Conservation (phyloP, 1,140 invertebrate genomes). For the Macrobrachium rosenbergii region DNA sequence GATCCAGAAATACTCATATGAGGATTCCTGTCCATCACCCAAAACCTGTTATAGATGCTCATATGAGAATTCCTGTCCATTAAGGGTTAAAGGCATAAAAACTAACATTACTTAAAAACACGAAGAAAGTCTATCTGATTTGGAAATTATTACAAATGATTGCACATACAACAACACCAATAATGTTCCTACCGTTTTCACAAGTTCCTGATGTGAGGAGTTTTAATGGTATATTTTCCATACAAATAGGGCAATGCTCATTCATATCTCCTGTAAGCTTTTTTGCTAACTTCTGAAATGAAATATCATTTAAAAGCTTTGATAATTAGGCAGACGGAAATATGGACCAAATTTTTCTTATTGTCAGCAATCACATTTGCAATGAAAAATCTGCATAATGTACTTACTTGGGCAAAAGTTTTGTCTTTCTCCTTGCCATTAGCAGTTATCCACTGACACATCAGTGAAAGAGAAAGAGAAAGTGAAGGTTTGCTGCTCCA, state of each 20-base stretch:
- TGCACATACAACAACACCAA: not conserved
- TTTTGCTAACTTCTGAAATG: not conserved
- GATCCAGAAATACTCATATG: no score
- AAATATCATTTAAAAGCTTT: not conserved
- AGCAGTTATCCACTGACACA: conserved; percentile 37
- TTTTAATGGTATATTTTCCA: not conserved
- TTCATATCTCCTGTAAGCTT: not conserved
- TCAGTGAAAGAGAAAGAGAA: conserved; percentile 26
- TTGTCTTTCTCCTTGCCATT: conserved; percentile 2
- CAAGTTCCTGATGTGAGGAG: conserved; percentile 9
- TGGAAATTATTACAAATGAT: not conserved
- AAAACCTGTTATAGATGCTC: no score
- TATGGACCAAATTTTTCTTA: not conserved
- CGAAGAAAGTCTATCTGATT: no score
- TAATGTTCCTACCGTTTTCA: conserved; percentile 6
- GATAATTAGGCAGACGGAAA: not conserved
- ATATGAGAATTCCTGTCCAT: no score
- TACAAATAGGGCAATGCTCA: conserved; percentile 16
- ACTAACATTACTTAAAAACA: no score
- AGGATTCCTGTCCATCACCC: no score
- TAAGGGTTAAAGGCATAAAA: no score
- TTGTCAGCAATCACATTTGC: no score
- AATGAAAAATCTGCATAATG: not conserved
- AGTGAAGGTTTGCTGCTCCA: not conserved
- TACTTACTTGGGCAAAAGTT: not conserved